Base-by-base conservation (phyloP, 1,140 invertebrate genomes). In the Leptinotarsa texana region DNA sequence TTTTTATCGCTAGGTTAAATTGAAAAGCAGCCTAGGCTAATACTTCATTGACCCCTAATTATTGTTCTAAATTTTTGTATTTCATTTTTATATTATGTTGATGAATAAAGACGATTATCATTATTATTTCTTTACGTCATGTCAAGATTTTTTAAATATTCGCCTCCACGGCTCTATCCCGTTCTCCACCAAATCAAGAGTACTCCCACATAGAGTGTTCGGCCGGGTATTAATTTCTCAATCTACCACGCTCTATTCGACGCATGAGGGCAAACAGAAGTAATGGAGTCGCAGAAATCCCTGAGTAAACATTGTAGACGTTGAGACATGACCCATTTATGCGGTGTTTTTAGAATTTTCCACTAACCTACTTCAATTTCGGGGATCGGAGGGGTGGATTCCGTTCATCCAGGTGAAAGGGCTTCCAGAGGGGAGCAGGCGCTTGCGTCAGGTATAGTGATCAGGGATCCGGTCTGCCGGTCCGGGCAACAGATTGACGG, bases 401-500 rank as follows among this genome's bases (percentile, higher is more conserved):
- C 63, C 62, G 57, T 42, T 24, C 65, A 67, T 24, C 24, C 65
- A 67, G 65, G 65, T 67, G 42, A 67, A 67, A 67, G 24, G 24
- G 65, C 24, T 67, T 67, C 13, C n/a, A 67, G 65, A 67, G 73
- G 18, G 49, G 77, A 78, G 77, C 77, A 78, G 49, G 77, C 77
- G 77, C 69, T 17, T 61, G 76, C 63, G 70, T 70, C 74, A 72
- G 74, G 74, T 48, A 75, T 57, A 57, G 73, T 63, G 65, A 78
- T 71, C 74, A 70, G 74, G 78, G 73, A 75, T 74, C 69, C 70
- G 75, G 78, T 76, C 51, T 57, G 51, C 51, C 51, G 75, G 74
- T 22, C 78, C 76, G 78, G 78, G 78, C 74, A 75, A 72, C 76
- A 76, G 76, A 77, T 62, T 77, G 75, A 75, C 62, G 71, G 78